Evolutionary conservation across 2,113 vertebrate genomes (phyloP), one percentile per base, ranked within the genome.

Genomic region (Eubucco bourcierii): DNA sequence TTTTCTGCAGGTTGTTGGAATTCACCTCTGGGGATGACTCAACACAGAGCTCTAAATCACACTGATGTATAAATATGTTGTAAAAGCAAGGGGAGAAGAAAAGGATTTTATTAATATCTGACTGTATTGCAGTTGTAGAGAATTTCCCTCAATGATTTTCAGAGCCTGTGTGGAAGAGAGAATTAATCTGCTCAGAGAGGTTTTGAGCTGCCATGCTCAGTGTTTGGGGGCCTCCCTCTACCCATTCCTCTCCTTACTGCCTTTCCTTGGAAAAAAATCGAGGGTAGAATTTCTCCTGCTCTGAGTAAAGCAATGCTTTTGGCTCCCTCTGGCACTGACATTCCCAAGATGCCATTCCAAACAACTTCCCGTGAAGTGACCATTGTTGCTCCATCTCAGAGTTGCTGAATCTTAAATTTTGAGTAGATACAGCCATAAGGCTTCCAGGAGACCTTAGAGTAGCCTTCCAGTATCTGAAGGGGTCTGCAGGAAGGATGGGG

Each of bases 21-120:
- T 47, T 60, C 85, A 85, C 79, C 60, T 55, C 77, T 34, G 59
- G 47, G 7, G 65, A 73, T 0, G 7, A 73, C 72, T 67, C 23
- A 70, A 70, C 39, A 55, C 75, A 4, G 27, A 89, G 52, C 90
- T 83, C 76, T 95, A 88, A 95, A 95, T 96, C 93, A 95, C 46
- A 31, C 13, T 61, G 46, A 4, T 0, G 2, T 85, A 64, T 41
- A 85, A 92, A 91, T 34, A 44, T 4, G 61, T 20, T 91, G 72
- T 39, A 80, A 95, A 90, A 56, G 82, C 23, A 2, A 52, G 61
- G 50, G 21, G 9, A 12, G 12, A 13, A 9, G 20, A 52, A 50
- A 82, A 76, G 65, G 41, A 4, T 64, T 90, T 89, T 80, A 95
- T 90, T 95, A 66, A 83, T 85, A 66, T 74, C 64, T 77, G 59